A percentile compares a stretch with the other conserved stretches of the same genome.
Evolutionary conservation across 2,888 invertebrate genomes (phyloP).

Genomic region (Teleiodes luculella): DNA sequence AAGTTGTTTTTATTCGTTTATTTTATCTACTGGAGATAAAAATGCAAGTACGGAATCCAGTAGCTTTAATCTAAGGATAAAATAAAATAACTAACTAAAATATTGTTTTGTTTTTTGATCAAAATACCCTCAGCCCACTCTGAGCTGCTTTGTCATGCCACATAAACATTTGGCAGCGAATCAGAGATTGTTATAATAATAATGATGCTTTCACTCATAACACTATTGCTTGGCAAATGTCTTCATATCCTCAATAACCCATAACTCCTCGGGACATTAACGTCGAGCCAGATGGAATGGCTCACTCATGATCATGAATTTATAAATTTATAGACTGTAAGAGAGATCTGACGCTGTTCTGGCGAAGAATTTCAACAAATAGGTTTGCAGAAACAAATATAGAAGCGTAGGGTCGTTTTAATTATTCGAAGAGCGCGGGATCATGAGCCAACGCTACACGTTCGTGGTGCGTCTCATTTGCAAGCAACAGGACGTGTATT

Average conservation of each 20-base stretch:
- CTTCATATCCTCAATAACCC: slow-evolving; percentile 56
- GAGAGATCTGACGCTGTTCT: slow-evolving; percentile 24
- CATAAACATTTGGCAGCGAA: slow-evolving; percentile 64
- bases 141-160: slow-evolving; percentile 36
- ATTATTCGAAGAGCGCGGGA: slow-evolving; percentile 63
- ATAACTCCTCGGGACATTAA: slow-evolving; percentile 60
- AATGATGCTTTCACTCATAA: slow-evolving; percentile 69
- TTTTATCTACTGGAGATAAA: no score
- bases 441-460: slow-evolving; percentile 67
- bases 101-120: slow-evolving; percentile 53
- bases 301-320: slow-evolving; percentile 40
- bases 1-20: no score
- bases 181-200: slow-evolving; percentile 67
- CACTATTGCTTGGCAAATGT: slow-evolving; percentile 58
- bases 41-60: no score
- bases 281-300: slow-evolving; percentile 45
- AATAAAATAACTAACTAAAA: slow-evolving; percentile 29
- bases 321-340: slow-evolving; percentile 39
- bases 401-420: slow-evolving; percentile 41
- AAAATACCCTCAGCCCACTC: slow-evolving; percentile 53
- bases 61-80: no score
- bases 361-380: slow-evolving; percentile 18
- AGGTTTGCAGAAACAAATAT: slow-evolving; percentile 14
- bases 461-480: slow-evolving; percentile 73
- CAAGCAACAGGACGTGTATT: slow-evolving; percentile 76